Evolutionary conservation across 2,888 invertebrate genomes (phyloP).

Genomic region (Polietes domitor): DNA sequence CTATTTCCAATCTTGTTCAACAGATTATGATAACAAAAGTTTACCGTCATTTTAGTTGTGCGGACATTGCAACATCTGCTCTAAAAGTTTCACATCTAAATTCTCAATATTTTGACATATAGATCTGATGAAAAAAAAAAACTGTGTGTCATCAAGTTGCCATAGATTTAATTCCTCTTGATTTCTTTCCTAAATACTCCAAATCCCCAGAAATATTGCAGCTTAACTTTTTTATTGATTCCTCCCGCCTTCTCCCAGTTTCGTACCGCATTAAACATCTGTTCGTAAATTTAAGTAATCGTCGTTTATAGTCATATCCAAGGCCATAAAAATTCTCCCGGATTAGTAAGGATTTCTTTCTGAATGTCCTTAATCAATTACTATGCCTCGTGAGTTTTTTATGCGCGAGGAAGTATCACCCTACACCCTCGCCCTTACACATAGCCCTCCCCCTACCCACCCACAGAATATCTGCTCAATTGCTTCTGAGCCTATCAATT

Average conservation of each 20-base stretch:
- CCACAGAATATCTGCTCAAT: not conserved
- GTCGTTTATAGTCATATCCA: not conserved
- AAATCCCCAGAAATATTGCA: not conserved
- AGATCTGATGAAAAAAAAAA: too few relatives aligned
- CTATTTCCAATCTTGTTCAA: too few relatives aligned
- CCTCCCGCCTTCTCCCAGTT: not conserved
- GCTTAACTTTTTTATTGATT: conserved; percentile 29
- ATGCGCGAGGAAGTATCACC: conserved; percentile 10
- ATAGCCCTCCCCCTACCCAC: not conserved
- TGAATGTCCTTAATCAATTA: conserved; percentile 29
- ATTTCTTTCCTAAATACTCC: too few relatives aligned
- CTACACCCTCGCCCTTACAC: conserved; percentile 1
- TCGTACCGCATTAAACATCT: conserved; percentile 19
- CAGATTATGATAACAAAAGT: too few relatives aligned
- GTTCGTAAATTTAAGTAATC: not conserved
- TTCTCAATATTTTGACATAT: too few relatives aligned
- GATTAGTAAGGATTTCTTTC: conserved; percentile 15
- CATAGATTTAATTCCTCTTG: too few relatives aligned
- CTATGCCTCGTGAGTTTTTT: conserved; percentile 2
- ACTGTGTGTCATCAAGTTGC: too few relatives aligned
- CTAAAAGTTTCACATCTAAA: too few relatives aligned
- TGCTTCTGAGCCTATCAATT: conserved; percentile 11
- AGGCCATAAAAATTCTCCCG: not conserved
- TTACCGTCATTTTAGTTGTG: too few relatives aligned
- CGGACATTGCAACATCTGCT: too few relatives aligned